Evolutionary conservation across 2,888 invertebrate genomes (phyloP), one percentile per base, ranked within the genome.

Genomic region (Kryphioiulus occultus): DNA sequence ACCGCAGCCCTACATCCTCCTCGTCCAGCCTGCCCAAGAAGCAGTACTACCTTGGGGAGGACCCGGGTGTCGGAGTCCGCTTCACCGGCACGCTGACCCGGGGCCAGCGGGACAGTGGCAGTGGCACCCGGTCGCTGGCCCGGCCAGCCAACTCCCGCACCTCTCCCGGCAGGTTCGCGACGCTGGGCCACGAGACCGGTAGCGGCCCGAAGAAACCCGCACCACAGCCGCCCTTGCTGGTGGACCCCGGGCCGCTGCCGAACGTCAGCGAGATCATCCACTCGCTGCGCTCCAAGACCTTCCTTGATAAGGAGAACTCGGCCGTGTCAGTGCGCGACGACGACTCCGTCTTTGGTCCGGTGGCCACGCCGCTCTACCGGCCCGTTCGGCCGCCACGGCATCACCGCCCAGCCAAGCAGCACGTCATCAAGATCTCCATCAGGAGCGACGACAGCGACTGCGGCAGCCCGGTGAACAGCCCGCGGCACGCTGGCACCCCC

Each of bases 21-120:
- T 17, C 59, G 15, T 78, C 68, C n/a, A 68, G 30, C n/a, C 32
- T 85, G 26, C 88, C 78, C 30, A 88, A 88, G 86, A 85, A 86
- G 68, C 88, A 88, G 39, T 88, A 88, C 86, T 88, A 85, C 42
- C 85, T 88, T 1, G 88, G 88, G 22, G 88, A 88, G 86, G 88
- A 88, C 26, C 85, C 88, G 0, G 88, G 85, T 7, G 44, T 86
- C 26, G 88, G 88, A 19, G 12, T 35, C 17, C 88, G 88, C 19
- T 88, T 86, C 42, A 86, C 86, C 2, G 88, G 88, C 17, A 88
- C 68, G 86, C 32, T 78, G 10, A 35, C 5, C 17, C 15, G 87
- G 10, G 59, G 78, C n/a, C 4, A 22, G 19, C 59, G 22, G 26
- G 42, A 32, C 22, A 15, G 17, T 17, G 86, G 35, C 10, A 86